Conservation (phyloP, 2,888 invertebrate genomes). For the Lasioglossum pauxillum region DNA sequence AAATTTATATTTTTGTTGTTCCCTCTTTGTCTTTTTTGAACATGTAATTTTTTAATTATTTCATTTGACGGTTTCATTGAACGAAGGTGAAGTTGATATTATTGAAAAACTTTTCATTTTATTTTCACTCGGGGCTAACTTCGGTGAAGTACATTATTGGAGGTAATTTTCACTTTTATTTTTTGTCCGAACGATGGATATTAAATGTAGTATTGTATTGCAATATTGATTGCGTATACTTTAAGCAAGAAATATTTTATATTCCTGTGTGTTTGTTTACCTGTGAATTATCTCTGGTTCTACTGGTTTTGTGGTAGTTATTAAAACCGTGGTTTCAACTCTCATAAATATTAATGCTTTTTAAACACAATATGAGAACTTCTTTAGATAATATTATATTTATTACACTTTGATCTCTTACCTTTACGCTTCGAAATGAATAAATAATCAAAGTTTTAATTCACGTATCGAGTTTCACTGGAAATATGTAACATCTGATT, state of each 20-base stretch:
- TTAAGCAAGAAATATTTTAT: background rate
- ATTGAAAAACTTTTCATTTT: background rate
- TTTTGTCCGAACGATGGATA: background rate
- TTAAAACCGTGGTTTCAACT: background rate
- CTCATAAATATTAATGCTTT: background rate
- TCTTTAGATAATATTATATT: background rate
- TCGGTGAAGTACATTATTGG: background rate
- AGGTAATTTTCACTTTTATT: conserved; percentile 1
- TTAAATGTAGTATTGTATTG: background rate
- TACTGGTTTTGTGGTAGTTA: background rate
- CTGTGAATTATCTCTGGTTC: background rate
- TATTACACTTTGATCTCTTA: background rate
- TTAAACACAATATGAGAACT: background rate
- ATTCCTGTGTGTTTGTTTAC: background rate
- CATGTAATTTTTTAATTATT: background rate
- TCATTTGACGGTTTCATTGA: background rate
- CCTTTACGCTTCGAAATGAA: background rate
- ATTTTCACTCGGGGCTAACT: background rate
- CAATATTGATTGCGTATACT: background rate
- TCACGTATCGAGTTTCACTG: background rate
- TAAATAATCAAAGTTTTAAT: background rate
- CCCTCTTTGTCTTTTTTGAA: background rate
- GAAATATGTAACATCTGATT: background rate
- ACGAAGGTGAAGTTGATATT: background rate
- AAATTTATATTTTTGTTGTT: too few species aligned